Base-by-base conservation (phyloP, 2,888 invertebrate genomes). In the Axea sp. region DNA sequence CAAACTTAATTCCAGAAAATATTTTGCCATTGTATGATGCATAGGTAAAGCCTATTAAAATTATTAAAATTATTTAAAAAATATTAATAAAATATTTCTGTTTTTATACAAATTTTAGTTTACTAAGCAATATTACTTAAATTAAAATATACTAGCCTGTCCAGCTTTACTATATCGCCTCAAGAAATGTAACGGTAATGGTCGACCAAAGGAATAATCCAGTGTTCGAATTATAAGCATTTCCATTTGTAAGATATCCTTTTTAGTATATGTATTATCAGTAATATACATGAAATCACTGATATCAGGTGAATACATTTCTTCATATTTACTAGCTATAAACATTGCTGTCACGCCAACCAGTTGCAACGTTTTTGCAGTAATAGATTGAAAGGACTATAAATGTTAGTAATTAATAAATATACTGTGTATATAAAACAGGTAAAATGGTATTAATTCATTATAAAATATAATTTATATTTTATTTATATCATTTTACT, bases 321-420 rank as follows among this genome's bases (percentile, higher is more conserved):
- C 99, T 88, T 99, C 98, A 83, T 96, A 98, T 87, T 99, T 99
- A 82, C 94, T 92, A 0, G 98, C 97, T 53, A 98, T 92, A 81
- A 96, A 93, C 90, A 98, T 92, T 0, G 96, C 93, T 0, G 96
- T 93, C 0, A 96, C 93, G 1, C 97, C 98, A 6, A 97, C 94
- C 75, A 98, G 89, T 85, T 98, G 98, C 65, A 98, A 89, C 78
- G 92, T 91, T 76, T 91, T 92, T 76, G 92, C 91, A 51, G 90
- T 90, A 19, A 95, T 91, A 9, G 90, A 90, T 39, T 89, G 89
- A 22, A 90, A 90, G 1, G 85, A 88, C 93, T 94, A 41, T 1
- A 71, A 53, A n/a, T n/a, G n/a, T n/a, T n/a, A n/a, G n/a, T n/a
- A n/a, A n/a, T n/a, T n/a, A n/a, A n/a, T n/a, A n/a, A n/a, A n/a